A percentile compares a stretch with the other conserved stretches of the same genome.
Evolutionary conservation across 2,797 vertebrate genomes (phyloP).

Genomic region (Hydrophis major): DNA sequence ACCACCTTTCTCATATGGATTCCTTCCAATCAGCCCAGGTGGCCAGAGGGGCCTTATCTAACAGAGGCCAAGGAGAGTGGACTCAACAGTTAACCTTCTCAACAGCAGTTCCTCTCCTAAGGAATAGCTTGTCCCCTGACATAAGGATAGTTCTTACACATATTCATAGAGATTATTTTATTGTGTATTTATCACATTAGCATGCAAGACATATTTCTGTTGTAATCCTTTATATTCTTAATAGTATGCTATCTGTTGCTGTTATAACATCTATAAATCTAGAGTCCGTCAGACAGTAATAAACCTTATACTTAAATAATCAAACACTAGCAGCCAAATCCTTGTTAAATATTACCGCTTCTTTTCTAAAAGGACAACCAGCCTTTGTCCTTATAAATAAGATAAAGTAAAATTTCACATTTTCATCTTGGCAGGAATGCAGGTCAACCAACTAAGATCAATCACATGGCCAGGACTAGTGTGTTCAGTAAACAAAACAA

Average conservation of each 20-base stretch:
- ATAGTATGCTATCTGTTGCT: background rate
- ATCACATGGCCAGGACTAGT: background rate
- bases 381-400: background rate
- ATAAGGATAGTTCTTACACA: background rate
- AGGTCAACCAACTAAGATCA: background rate
- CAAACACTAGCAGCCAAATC: background rate
- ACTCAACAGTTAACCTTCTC: background rate
- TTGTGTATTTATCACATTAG: background rate
- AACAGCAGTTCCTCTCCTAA: background rate
- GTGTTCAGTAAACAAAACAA: background rate
- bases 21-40: background rate
- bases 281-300: background rate
- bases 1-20: background rate
- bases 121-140: background rate
- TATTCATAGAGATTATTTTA: background rate
- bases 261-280: background rate
- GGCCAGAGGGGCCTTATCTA: background rate
- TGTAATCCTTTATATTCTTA: background rate
- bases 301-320: background rate
- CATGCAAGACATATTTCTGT: background rate
- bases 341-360: background rate
- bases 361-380: background rate
- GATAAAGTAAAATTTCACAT: background rate
- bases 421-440: background rate
- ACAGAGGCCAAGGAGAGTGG: background rate